Percentiles rank a stretch among this genome's conserved stretches.
Conservation (phyloP, 2,113 vertebrate species). For the Notiomystis cincta region DNA sequence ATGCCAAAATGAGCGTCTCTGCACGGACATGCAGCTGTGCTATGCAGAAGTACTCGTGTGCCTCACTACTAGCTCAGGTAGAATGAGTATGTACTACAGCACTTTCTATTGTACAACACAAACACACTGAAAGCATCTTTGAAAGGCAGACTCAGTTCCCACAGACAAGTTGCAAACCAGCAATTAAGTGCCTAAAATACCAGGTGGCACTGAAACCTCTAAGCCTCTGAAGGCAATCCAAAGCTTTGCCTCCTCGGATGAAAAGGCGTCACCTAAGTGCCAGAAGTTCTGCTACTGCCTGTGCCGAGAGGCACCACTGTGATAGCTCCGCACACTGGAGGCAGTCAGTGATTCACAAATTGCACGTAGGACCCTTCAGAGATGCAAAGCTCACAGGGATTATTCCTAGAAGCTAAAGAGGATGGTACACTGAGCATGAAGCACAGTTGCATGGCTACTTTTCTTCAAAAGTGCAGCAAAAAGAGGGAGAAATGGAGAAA, state of each 20-base stretch:
- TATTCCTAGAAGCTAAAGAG: not conserved
- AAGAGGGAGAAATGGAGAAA: not conserved
- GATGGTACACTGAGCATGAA: not conserved
- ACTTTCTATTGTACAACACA: conserved; percentile 18
- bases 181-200: conserved; percentile 35
- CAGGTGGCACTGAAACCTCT: conserved; percentile 13
- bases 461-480: not conserved
- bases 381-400: not conserved
- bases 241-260: conserved; percentile 15
- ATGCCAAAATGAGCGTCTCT: not conserved
- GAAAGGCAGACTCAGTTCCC: conserved; percentile 20
- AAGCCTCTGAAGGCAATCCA: not conserved
- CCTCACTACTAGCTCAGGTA: conserved; percentile 20
- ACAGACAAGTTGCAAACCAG: conserved; percentile 38
- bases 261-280: not conserved
- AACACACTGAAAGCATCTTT: conserved; percentile 18
- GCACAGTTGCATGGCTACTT: not conserved
- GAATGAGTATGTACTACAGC: conserved; percentile 2
- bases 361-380: not conserved
- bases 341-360: not conserved
- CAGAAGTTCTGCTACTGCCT: not conserved
- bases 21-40: not conserved
- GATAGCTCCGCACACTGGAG: not conserved
- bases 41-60: not conserved
- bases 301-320: not conserved